phyloP scores from a whole-genome alignment of 1,140 invertebrate species.

The Lasaia peninsularis region DNA sequence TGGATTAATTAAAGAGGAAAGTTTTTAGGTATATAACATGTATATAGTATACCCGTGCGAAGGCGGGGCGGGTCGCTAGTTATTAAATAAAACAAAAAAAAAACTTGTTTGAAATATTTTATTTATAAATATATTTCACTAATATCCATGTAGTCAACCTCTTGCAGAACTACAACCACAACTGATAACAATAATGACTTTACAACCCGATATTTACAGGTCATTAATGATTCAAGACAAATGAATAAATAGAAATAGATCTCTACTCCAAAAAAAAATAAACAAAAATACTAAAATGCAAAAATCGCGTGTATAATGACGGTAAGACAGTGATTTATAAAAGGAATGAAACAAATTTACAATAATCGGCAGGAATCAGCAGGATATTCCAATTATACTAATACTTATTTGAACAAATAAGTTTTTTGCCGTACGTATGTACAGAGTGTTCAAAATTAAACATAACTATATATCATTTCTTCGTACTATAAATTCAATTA shows the following conservation, averaged over 20 bases:
- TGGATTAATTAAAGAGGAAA: background rate
- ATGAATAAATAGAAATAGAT: slow-evolving; percentile 35
- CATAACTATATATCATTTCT: too few species aligned
- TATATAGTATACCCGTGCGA: too few species aligned
- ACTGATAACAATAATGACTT: slow-evolving; percentile 9
- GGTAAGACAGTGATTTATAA: background rate
- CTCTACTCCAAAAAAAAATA: slow-evolving; percentile 37
- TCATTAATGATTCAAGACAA: slow-evolving; percentile 2
- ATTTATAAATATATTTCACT: slow-evolving; percentile 64
- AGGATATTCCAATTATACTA: background rate
- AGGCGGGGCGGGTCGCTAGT: too few species aligned
- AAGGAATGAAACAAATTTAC: background rate
- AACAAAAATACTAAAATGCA: slow-evolving; percentile 34
- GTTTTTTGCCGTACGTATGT: too few species aligned
- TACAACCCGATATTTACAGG: slow-evolving; percentile 4
- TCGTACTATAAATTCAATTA: too few species aligned
- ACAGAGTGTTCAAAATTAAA: too few species aligned
- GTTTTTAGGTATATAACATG: background rate
- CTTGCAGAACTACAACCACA: slow-evolving; percentile 2
- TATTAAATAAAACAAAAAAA: slow-evolving; percentile 21
- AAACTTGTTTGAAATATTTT: slow-evolving; percentile 14
- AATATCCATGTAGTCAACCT: slow-evolving; percentile 53
- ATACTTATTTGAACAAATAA: too few species aligned
- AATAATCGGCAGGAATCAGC: background rate
- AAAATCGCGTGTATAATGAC: background rate